Base-by-base conservation (phyloP, 2,888 invertebrate species). In the Eulithis prunata region DNA sequence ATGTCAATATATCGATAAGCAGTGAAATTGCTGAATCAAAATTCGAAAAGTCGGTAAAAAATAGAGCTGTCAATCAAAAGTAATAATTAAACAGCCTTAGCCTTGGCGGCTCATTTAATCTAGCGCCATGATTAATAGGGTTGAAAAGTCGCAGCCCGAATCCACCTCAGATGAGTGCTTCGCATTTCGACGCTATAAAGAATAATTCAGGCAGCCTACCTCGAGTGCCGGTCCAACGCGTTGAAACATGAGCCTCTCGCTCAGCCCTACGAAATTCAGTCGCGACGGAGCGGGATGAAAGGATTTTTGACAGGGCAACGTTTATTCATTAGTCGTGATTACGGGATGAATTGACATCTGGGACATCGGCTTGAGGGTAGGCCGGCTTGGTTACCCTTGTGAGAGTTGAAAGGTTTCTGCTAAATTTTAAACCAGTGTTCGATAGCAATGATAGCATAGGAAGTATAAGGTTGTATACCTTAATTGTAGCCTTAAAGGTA, bases 301-400 rank as follows among this genome's bases (percentile, higher is more conserved):
- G 69, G 75, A 81, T 70, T 80, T 89, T 82, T 83, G 86, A 80
- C 80, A 82, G 76, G 74, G 75, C 83, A 80, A 74, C 89, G 84
- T 84, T 91, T 89, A 90, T 90, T 93, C 92, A 93, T 93, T 93
- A 93, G 92, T 89, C 81, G 87, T 86, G 89, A 88, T 88, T 90
- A 90, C 81, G 86, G 89, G 90, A 90, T 90, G 89, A 91, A 90
- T 90, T 91, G 91, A 91, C 91, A 91, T 89, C 85, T 86, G 90
- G 90, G 89, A 88, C 87, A 85, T 80, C 79, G 84, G 86, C 59
- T 64, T 66, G 65, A 70, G 72, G 88, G 85, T 84, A 87, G 81
- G 79, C 80, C 71, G 79, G 79, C 83, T 81, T 81, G 81, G 84
- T 86, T 89, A 86, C 90, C 88, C 86, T 80, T 85, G 84, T 80